Percentiles rank a stretch among this genome's conserved stretches.
Evolutionary conservation across 2,888 invertebrate species (phyloP).

Genomic region (Drosophila dives): DNA sequence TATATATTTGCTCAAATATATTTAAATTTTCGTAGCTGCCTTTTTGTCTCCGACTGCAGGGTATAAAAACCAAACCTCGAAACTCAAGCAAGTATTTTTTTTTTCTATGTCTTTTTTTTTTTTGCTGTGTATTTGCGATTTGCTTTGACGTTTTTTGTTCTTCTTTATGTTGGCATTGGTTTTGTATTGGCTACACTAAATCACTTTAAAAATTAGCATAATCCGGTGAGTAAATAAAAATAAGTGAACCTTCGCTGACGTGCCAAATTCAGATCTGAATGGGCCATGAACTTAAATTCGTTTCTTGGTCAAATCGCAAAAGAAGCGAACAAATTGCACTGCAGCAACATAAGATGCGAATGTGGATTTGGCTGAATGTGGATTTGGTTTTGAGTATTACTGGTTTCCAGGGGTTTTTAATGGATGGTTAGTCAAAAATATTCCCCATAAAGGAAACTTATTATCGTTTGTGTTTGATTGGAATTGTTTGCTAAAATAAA

Average conservation of each 20-base stretch:
- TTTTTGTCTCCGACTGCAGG: neutral
- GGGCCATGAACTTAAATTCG: slow-evolving; percentile 40
- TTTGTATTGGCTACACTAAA: slow-evolving; percentile 73
- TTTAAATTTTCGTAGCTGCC: neutral
- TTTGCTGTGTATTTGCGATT: slow-evolving; percentile 28
- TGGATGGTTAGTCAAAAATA: neutral
- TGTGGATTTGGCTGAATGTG: neutral
- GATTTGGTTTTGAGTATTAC: neutral
- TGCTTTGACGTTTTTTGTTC: slow-evolving; percentile 20
- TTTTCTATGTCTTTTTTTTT: slow-evolving; percentile 7
- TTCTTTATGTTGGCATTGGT: slow-evolving; percentile 33
- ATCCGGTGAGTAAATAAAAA: slow-evolving; percentile 80
- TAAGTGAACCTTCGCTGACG: slow-evolving; percentile 64
- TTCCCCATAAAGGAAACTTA: neutral
- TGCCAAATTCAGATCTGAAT: slow-evolving; percentile 49
- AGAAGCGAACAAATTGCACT: slow-evolving; percentile 43
- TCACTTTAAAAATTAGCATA: slow-evolving; percentile 81
- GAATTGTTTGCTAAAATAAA: neutral
- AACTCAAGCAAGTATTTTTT: slow-evolving; percentile 34
- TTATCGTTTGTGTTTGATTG: neutral
- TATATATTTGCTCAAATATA: neutral
- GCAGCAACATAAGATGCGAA: neutral
- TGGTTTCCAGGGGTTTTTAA: neutral
- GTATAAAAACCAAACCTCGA: slow-evolving; percentile 20
- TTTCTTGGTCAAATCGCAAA: slow-evolving; percentile 48